Base-by-base conservation (phyloP, 2,888 invertebrate genomes). In the Gymnoscelis rufifasciata region DNA sequence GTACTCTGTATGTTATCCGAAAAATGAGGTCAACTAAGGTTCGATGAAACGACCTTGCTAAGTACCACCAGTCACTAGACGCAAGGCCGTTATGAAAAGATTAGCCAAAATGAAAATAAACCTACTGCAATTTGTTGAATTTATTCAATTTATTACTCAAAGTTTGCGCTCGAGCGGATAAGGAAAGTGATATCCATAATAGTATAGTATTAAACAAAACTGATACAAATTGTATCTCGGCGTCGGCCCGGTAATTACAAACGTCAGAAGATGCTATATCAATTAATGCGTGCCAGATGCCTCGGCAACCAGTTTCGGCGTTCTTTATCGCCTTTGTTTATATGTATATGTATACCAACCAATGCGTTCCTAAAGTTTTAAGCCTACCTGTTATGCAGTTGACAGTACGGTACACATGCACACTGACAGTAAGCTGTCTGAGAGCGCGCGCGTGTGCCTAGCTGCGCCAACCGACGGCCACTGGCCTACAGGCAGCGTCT, bases 351-450 rank as follows among this genome's bases (percentile, higher is more conserved):
- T n/a, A n/a, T 52, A 52, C 51, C 48, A 46, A 54, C 51, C 51
- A 42, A 47, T 48, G 33, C 47, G 47, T 51, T 50, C 55, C 45
- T 45, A 56, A 58, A 54, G 69, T 74, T 74, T 66, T 67, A 68
- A 68, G 75, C 83, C 83, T 86, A 86, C 84, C 84, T 86, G 84
- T 83, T 82, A 81, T 79, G 83, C 82, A 78, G 75, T 76, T 78
- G 80, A 72, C 74, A 74, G 73, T 76, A 71, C 74, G 69, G 65
- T 69, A 78, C 76, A 74, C 78, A 80, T 78, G 73, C 76, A 77
- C 78, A 78, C 73, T 59, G 71, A 69, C 68, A 76, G 64, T 61
- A 54, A 66, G 72, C 61, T 56, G 62, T 59, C 67, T 66, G 59
- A 19, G 3, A 19, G 59, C 62, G 64, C 62, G 62, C 64, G 74